Evolutionary conservation across 2,113 vertebrate species (phyloP).

Genomic region (Perca fluviatilis): DNA sequence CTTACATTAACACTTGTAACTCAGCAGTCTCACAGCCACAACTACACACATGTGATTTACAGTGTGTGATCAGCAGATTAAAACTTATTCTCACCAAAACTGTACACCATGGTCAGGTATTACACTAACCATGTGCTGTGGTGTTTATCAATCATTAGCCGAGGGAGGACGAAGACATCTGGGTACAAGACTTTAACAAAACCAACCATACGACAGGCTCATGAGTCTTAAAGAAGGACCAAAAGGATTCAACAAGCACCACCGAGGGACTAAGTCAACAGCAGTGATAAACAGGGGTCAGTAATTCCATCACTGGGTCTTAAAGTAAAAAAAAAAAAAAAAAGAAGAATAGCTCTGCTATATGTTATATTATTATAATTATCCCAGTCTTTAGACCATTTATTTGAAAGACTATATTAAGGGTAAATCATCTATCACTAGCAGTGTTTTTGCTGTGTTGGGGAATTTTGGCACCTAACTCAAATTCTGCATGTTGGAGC

Average conservation of each 20-base stretch:
- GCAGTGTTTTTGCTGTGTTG: background rate
- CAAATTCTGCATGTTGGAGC: background rate
- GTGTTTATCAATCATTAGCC: slow-evolving; percentile 47
- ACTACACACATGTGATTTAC: slow-evolving; percentile 38
- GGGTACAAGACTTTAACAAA: slow-evolving; percentile 39
- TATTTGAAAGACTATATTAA: background rate
- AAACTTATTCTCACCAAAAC: slow-evolving; percentile 6
- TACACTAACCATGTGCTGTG: slow-evolving; percentile 16
- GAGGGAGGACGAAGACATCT: slow-evolving; percentile 17
- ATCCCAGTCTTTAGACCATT: background rate
- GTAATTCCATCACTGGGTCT: slow-evolving; percentile 5
- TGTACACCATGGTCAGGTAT: background rate
- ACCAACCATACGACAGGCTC: background rate
- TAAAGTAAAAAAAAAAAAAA: slow-evolving; percentile 18
- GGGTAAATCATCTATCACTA: background rate
- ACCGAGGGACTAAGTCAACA: slow-evolving; percentile 34
- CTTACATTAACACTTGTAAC: slow-evolving; percentile 52
- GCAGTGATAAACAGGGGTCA: slow-evolving; percentile 1
- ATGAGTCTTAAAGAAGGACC: slow-evolving; percentile 10
- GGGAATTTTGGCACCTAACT: slow-evolving; percentile 6
- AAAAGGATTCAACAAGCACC: slow-evolving; percentile 27
- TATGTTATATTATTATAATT: background rate
- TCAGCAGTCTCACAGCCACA: slow-evolving; percentile 27
- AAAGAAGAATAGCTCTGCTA: background rate
- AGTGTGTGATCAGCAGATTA: slow-evolving; percentile 30